Conservation (phyloP, 1,140 invertebrate species). For the Bombus waltoni region DNA sequence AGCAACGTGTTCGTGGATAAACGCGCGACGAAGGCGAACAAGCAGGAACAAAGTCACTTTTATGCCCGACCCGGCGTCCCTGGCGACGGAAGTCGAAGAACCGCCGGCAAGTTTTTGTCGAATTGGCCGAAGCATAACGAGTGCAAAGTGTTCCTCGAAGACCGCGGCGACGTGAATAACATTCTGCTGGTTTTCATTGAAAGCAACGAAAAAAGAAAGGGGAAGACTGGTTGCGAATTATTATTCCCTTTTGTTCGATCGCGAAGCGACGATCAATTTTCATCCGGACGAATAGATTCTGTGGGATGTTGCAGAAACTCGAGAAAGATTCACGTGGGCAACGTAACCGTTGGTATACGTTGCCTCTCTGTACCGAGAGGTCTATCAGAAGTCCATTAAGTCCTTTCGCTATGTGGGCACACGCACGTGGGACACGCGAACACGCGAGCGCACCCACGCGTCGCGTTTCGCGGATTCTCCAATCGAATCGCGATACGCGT, state of each 20-base stretch:
- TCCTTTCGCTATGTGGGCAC: slow-evolving; percentile 68
- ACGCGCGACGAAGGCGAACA: slow-evolving; percentile 33
- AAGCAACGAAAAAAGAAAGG: background rate
- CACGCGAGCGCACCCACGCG: slow-evolving; percentile 55
- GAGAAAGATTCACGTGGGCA: slow-evolving; percentile 64
- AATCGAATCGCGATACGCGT: slow-evolving; percentile 39
- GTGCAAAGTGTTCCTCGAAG: slow-evolving; percentile 63
- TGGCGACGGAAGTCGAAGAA: slow-evolving; percentile 64
- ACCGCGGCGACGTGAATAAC: slow-evolving; percentile 8
- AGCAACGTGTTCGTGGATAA: slow-evolving; percentile 26
- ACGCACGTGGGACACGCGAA: slow-evolving; percentile 51
- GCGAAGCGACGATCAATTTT: slow-evolving; percentile 39
- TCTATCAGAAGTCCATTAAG: slow-evolving; percentile 74
- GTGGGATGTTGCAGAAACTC: slow-evolving; percentile 39
- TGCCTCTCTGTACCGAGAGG: slow-evolving; percentile 7
- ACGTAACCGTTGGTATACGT: background rate
- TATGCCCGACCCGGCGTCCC: slow-evolving; percentile 40
- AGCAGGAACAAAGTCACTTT: slow-evolving; percentile 39
- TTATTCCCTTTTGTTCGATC: slow-evolving; percentile 36
- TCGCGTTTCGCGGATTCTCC: slow-evolving; percentile 50
- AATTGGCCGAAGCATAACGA: slow-evolving; percentile 54
- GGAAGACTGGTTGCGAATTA: background rate
- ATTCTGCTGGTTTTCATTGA: background rate
- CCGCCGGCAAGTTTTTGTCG: slow-evolving; percentile 62
- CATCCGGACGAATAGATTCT: slow-evolving; percentile 26